Conservation (phyloP, 2,113 vertebrate species). For the Catharus minimus region DNA sequence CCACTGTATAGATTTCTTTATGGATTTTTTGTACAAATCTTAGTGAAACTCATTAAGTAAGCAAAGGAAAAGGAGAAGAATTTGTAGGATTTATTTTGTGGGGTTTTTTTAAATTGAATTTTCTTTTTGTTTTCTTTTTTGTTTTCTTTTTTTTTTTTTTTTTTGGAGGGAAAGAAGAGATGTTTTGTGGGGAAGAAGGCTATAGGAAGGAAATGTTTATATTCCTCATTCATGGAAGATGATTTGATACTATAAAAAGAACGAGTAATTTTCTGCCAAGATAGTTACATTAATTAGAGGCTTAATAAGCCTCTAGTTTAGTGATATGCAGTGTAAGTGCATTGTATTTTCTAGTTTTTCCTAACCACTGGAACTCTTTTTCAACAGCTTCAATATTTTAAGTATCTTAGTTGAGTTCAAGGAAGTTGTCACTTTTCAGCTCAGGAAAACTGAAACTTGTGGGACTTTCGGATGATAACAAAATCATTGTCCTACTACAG, state of each 20-base stretch:
- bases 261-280: background rate
- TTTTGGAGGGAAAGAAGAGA: background rate
- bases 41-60: background rate
- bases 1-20: background rate
- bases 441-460: background rate
- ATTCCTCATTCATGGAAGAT: background rate
- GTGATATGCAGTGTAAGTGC: background rate
- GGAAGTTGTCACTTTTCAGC: background rate
- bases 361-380: background rate
- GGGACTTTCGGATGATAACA: background rate
- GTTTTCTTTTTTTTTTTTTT: background rate
- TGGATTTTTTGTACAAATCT: background rate
- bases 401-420: background rate
- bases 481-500: background rate
- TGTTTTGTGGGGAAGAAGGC: background rate
- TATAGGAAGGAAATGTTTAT: background rate
- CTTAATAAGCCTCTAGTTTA: background rate
- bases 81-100: background rate
- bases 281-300: background rate
- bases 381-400: background rate
- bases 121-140: background rate
- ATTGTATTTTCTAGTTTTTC: background rate
- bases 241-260: background rate
- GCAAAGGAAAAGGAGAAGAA: background rate
- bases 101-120: background rate